Base-by-base conservation (phyloP, 2,113 vertebrate species). In the Nymphicus hollandicus region DNA sequence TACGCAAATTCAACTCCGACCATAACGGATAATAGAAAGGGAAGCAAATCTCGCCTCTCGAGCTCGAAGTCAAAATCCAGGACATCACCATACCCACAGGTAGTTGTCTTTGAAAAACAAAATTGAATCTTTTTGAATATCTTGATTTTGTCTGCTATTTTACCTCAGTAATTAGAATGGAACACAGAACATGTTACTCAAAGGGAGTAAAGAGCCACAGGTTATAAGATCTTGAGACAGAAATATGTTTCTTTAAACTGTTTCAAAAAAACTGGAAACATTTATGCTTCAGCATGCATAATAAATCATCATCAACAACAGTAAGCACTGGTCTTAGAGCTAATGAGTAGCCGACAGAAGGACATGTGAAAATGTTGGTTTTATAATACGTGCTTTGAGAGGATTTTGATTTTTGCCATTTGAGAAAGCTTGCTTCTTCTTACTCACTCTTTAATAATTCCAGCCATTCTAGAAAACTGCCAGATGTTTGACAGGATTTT, bases 61-160 rank as follows among this genome's bases (percentile, higher is more conserved):
- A 98, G 98, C 72, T 96, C 98, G 76, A 99, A 99, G 92, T 98
- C 98, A 96, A 99, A 99, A 97, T 98, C 99, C 72, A 98, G 99
- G 89, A 98, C 99, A 47, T 99, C 99, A 10, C 99, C 99, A 1
- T 99, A 99, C 88, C 98, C 98, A 71, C 99, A 99, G 98, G 99
- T 99, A 97, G 92, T 41, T 90, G 70, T 84, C 77, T 49, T 58
- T 81, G 83, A 64, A 91, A 66, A 74, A 25, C 8, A 28, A 33
- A 73, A 77, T 44, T 11, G 24, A 76, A 55, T 44, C 5, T 81
- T 84, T 83, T 74, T 63, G 1, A 33, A 44, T 95, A 74, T 88
- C 61, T 69, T 95, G 74, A 60, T 85, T 96, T 97, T 88, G 55
- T 65, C 84, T 88, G n/a, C 2, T 88, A 22, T 65, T 88, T 92